Base-by-base conservation (phyloP, 2,888 invertebrate genomes). In the Harpalus rubripes region DNA sequence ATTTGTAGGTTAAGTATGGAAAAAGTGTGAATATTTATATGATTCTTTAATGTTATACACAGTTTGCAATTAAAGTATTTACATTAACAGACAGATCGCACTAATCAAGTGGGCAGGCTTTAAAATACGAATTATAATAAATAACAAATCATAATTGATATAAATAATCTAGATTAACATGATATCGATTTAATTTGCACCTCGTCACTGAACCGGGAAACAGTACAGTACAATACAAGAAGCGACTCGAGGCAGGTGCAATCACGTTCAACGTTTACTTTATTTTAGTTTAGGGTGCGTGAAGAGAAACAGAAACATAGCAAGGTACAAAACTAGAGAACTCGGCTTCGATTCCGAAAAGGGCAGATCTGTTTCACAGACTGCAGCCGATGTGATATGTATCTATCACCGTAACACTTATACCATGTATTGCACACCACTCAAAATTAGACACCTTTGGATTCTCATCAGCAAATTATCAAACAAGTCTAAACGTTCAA, bases 41-140 rank as follows among this genome's bases (percentile, higher is more conserved):
- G 88, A 88, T 89, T 89, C 88, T 88, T 90, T 89, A 88, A 88
- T 87, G 89, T 90, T 90, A 89, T 90, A 91, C 90, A 91, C 90
- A 90, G 90, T 88, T 86, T 88, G 89, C 88, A 89, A 90, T 89
- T 89, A 89, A 89, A 89, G 88, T 90, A 91, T 91, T 89, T 91
- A 91, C 91, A 89, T 90, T 85, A 80, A 85, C 84, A 85, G 68
- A 85, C 80, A 85, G 79, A 80, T 80, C 85, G 72, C 85, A 85
- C 85, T 85, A 85, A 68, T 79, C 84, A 76, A 58, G 79, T 79
- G 85, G 56, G 56, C 79, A 68, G 80, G 68, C 56, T 86, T 86
- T 88, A 90, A 90, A 90, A 90, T 89, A 90, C 89, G 90, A 90
- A 90, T 88, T 88, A 88, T 88, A 90, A 90, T 90, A 90, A 90